A percentile compares a stretch with the other conserved stretches of the same genome.
These are phyloP conservation scores for Cyaniris semiargus DNA, from an alignment of 2,888 invertebrate species.

Conservation along the genomic window DNA sequence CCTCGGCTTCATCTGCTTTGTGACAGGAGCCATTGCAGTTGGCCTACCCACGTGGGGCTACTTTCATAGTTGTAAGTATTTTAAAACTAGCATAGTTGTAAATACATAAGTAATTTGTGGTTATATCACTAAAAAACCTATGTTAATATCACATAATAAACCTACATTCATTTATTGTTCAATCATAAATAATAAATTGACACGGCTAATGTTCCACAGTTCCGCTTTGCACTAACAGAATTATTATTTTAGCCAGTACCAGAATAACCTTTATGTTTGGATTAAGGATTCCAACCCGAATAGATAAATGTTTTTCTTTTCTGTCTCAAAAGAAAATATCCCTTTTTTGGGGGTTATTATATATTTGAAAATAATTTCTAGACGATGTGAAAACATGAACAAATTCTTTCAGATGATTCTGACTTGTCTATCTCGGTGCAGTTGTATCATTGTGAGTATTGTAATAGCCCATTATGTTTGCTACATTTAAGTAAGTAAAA, in stretches of 20 bases:
- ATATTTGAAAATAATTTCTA: background rate
- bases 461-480: constrained; percentile 37
- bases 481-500: constrained; percentile 28
- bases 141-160: background rate
- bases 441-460: constrained; percentile 68
- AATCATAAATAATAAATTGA: background rate
- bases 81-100: background rate
- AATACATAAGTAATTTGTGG: background rate
- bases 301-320: background rate
- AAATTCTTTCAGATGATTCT: constrained; percentile 74
- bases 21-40: constrained; percentile 90
- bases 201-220: background rate
- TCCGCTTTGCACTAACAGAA: background rate
- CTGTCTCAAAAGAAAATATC: background rate
- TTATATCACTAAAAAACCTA: background rate
- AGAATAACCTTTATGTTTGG: background rate
- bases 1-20: constrained; percentile 88
- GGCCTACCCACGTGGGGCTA: constrained; percentile 94
- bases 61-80: constrained; percentile 85
- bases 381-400: constrained; percentile 43
- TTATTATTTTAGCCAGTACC: background rate
- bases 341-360: background rate
- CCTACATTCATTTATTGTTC: background rate
- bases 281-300: background rate
- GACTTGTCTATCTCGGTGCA: constrained; percentile 64